A percentile compares a stretch with the other conserved stretches of the same genome.
Conservation (phyloP, 2,888 invertebrate genomes). For the Myopa tessellatipennis region DNA sequence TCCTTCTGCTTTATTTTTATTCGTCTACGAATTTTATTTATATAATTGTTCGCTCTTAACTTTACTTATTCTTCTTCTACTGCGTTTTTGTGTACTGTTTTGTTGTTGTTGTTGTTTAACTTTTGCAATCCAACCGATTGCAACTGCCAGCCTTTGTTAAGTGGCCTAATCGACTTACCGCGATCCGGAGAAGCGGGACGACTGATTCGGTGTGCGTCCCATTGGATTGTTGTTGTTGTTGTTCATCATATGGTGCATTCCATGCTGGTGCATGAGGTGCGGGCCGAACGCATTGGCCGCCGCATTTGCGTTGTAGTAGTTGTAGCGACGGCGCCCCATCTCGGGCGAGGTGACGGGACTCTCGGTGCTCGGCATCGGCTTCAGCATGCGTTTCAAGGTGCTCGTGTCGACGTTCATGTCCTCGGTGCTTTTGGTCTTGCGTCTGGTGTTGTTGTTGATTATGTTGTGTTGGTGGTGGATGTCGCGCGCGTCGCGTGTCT, state of each 20-base stretch:
- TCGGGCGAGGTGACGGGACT: slow-evolving; percentile 92
- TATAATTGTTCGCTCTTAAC: too few relatives aligned
- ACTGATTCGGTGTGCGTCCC: slow-evolving; percentile 72
- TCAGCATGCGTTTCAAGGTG: slow-evolving; percentile 92
- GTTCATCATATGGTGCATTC: slow-evolving; percentile 70
- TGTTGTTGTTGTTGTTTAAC: not conserved
- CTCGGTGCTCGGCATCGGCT: slow-evolving; percentile 91
- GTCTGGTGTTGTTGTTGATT: slow-evolving; percentile 80
- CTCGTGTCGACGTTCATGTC: slow-evolving; percentile 80
- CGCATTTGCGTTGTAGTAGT: slow-evolving; percentile 72
- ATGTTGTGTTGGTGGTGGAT: slow-evolving; percentile 74
- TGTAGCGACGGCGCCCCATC: slow-evolving; percentile 85
- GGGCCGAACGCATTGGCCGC: slow-evolving; percentile 68
- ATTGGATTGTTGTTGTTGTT: slow-evolving; percentile 70
- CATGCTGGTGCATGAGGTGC: slow-evolving; percentile 72
- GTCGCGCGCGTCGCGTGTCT: slow-evolving; percentile 76
- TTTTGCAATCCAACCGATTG: not conserved
- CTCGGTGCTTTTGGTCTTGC: slow-evolving; percentile 91
- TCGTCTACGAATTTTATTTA: not conserved
- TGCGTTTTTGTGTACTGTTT: not conserved
- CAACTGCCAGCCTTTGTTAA: not conserved
- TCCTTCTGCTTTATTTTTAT: not conserved
- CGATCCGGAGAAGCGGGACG: slow-evolving; percentile 75
- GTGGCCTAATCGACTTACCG: slow-evolving; percentile 68
- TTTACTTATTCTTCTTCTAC: not conserved